Evolutionary conservation across 2,888 invertebrate genomes (phyloP).

Genomic region (Leuctra nigra): DNA sequence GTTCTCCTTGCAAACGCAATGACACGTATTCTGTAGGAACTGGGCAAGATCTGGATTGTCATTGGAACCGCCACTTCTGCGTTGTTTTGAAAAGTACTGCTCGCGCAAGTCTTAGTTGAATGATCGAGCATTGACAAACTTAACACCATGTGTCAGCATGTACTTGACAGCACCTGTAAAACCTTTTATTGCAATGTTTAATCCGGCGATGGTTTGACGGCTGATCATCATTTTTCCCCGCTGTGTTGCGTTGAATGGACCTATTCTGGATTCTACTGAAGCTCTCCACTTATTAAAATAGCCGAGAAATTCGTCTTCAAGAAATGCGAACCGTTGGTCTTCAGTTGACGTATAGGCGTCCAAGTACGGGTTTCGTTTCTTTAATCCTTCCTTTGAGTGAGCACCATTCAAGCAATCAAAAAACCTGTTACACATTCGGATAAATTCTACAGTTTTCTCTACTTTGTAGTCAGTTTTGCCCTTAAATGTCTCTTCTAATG

Average conservation of each 20-base stretch:
- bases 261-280: no score
- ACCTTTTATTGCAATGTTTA: background rate
- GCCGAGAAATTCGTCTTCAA: no score
- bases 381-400: background rate
- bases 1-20: slow-evolving; percentile 1
- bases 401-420: background rate
- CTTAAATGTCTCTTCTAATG: background rate
- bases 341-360: background rate
- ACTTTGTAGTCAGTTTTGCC: background rate
- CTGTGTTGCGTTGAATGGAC: no score
- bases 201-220: background rate
- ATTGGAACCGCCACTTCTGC: background rate
- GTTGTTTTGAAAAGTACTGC: slow-evolving; percentile 11
- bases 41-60: background rate
- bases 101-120: slow-evolving; percentile 4
- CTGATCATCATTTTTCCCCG: background rate
- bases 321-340: background rate
- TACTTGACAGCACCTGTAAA: background rate
- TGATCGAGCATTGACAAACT: background rate
- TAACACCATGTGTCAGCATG: background rate
- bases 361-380: background rate
- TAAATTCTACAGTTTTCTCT: background rate
- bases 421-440: background rate
- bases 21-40: slow-evolving; percentile 2
- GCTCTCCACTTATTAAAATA: no score